A percentile compares a stretch with the other conserved stretches of the same genome.
Conservation (phyloP, 2,888 invertebrate genomes). For the Saturnia pavonia region DNA sequence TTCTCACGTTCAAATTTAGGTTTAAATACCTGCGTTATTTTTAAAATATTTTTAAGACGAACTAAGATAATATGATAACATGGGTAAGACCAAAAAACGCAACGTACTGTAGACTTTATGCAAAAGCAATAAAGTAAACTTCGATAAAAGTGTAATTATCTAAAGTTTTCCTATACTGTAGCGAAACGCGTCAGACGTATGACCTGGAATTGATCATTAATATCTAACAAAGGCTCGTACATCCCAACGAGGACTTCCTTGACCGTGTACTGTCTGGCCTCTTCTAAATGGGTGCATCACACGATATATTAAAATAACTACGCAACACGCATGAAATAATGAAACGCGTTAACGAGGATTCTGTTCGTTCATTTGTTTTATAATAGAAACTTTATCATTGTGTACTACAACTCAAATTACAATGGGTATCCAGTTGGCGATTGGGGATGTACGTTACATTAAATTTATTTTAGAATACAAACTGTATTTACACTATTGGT, state of each 20-base stretch:
- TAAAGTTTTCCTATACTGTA: too few species aligned
- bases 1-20: too few species aligned
- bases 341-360: constrained; percentile 18
- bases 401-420: constrained; percentile 1
- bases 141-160: too few species aligned
- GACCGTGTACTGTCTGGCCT: constrained; percentile 42
- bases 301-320: constrained; percentile 21
- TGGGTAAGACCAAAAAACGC: too few species aligned
- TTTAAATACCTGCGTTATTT: too few species aligned
- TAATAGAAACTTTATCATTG: constrained; percentile 19
- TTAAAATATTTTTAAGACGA: too few species aligned
- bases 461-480: neutral
- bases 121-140: too few species aligned
- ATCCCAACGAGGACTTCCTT: constrained; percentile 40
- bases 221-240: constrained; percentile 18
- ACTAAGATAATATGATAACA: too few species aligned
- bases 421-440: neutral
- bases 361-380: neutral
- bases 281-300: constrained; percentile 15
- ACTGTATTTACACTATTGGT: neutral
- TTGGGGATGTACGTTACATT: neutral
- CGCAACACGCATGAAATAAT: constrained; percentile 19
- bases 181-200: neutral
- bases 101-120: too few species aligned
- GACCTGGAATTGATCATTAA: neutral